Conservation (phyloP, 2,888 invertebrate species). For the Trachelus troglodyta region DNA sequence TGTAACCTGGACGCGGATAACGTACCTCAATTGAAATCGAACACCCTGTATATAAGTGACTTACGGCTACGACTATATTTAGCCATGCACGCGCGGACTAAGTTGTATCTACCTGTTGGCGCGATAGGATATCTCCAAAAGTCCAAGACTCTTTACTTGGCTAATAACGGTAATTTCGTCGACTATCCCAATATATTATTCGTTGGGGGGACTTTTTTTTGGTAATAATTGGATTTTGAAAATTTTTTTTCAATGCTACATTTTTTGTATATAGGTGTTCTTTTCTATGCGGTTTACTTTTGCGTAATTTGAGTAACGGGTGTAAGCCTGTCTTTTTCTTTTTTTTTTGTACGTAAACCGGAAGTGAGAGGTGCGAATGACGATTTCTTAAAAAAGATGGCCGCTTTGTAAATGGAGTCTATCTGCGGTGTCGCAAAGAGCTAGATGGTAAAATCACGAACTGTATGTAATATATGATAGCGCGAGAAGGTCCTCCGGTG, state of each 20-base stretch:
- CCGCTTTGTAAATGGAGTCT: conserved; percentile 18
- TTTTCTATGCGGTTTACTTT: neutral
- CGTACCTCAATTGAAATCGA: neutral
- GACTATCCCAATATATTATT: neutral
- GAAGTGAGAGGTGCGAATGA: neutral
- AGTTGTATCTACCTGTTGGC: conserved; percentile 5
- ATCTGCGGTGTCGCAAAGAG: neutral
- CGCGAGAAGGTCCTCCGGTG: neutral
- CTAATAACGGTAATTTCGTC: neutral
- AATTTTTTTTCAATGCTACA: neutral
- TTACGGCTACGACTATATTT: conserved; percentile 1
- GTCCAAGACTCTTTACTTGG: neutral
- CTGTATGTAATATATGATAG: neutral
- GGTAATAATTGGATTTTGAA: neutral
- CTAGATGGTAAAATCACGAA: neutral
- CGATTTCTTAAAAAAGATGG: neutral
- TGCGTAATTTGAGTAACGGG: neutral
- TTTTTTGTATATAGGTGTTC: neutral
- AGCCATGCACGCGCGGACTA: neutral
- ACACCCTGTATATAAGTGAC: neutral
- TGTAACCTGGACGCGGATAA: neutral
- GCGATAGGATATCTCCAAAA: conserved; percentile 2
- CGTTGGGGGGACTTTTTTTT: neutral
- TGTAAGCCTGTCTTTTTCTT: no score
- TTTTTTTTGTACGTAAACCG: neutral